Conservation (phyloP, 2,888 invertebrate species). For the Atrina japonica region DNA sequence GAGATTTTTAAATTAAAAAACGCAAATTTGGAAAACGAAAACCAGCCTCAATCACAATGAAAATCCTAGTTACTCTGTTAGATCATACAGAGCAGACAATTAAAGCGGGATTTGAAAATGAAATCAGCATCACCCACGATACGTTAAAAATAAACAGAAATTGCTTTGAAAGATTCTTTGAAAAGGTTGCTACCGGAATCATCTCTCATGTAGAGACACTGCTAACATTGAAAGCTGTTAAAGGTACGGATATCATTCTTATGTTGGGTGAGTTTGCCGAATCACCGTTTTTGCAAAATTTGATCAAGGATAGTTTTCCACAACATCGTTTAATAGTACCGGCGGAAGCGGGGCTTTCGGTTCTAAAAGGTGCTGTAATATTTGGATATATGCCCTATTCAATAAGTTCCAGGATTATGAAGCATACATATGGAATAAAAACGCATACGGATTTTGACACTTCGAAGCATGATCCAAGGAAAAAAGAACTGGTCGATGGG, state of each 20-base stretch:
- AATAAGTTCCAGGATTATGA: conserved; percentile 51
- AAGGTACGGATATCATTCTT: conserved; percentile 49
- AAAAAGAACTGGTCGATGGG: conserved; percentile 46
- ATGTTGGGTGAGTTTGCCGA: conserved; percentile 62
- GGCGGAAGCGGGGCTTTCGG: conserved; percentile 56
- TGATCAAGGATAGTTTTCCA: conserved; percentile 44
- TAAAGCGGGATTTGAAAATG: conserved; percentile 42
- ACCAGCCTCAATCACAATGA: conserved; percentile 47
- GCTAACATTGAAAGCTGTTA: conserved; percentile 37
- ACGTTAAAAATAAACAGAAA: conserved; percentile 49
- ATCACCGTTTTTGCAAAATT: conserved; percentile 52
- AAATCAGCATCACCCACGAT: conserved; percentile 41
- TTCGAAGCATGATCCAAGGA: conserved; percentile 43
- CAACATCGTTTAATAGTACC: conserved; percentile 54
- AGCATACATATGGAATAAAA: conserved; percentile 54
- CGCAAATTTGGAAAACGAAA: conserved; percentile 43
- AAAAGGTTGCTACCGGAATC: conserved; percentile 40
- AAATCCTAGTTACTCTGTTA: conserved; percentile 48
- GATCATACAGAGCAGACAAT: conserved; percentile 37
- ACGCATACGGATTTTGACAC: conserved; percentile 45
- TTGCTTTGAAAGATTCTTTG: conserved; percentile 46
- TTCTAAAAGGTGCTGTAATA: conserved; percentile 59
- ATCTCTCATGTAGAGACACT: conserved; percentile 49
- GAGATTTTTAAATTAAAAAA: conserved; percentile 61
- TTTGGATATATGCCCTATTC: conserved; percentile 54